Evolutionary conservation across 2,797 vertebrate species (phyloP).

Genomic region (Alectoris magna): DNA sequence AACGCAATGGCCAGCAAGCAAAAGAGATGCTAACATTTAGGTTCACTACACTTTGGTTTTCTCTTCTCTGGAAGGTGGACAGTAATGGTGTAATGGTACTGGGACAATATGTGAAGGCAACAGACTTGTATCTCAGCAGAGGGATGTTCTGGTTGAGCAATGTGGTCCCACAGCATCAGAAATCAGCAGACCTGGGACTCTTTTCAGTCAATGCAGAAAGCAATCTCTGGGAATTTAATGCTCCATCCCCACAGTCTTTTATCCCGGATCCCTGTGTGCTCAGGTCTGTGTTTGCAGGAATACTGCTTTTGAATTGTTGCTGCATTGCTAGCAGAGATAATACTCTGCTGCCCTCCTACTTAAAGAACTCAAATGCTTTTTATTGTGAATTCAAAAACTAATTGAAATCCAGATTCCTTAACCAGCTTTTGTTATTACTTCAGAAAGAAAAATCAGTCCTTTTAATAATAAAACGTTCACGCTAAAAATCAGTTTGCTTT

Average conservation of each 20-base stretch:
- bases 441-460: not conserved
- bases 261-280: not conserved
- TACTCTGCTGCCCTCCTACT: not conserved
- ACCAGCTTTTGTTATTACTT: not conserved
- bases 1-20: not conserved
- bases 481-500: constrained; percentile 13
- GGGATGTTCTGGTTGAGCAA: not conserved
- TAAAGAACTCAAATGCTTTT: not conserved
- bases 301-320: not conserved
- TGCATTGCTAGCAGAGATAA: not conserved
- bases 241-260: not conserved
- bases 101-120: not conserved
- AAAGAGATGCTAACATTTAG: not conserved
- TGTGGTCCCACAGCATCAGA: not conserved
- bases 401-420: not conserved
- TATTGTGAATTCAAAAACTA: not conserved
- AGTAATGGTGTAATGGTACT: not conserved
- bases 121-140: not conserved
- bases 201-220: not conserved
- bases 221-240: not conserved
- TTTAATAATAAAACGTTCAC: not conserved
- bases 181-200: not conserved
- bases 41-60: not conserved
- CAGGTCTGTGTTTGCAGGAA: not conserved
- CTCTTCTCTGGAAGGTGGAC: not conserved